Conservation (phyloP, 2,797 vertebrate genomes). For the Valencia hispanica region DNA sequence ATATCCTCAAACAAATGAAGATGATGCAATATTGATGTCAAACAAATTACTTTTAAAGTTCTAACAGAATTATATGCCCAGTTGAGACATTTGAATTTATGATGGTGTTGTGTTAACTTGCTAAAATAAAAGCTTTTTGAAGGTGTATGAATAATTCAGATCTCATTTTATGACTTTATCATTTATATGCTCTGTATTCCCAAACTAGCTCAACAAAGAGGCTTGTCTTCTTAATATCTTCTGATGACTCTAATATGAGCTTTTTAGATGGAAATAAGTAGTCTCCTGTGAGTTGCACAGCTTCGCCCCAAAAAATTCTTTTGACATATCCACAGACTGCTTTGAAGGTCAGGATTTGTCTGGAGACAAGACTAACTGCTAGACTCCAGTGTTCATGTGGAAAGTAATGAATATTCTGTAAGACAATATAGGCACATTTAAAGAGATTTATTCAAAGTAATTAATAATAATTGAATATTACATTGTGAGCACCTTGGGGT, state of each 20-base stretch:
- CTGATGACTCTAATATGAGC: neutral
- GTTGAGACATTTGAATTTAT: neutral
- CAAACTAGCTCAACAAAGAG: neutral
- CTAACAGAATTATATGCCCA: neutral
- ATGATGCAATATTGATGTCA: neutral
- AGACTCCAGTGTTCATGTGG: neutral
- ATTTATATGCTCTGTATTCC: slow-evolving; percentile 3
- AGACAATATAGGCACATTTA: neutral
- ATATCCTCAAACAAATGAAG: neutral
- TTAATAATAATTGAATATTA: neutral
- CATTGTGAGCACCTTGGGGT: neutral
- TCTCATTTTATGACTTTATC: neutral
- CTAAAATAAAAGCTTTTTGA: neutral
- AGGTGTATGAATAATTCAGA: neutral
- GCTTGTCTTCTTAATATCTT: neutral
- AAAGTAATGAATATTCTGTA: neutral
- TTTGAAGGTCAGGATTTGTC: neutral
- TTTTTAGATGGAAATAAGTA: neutral
- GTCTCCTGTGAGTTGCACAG: neutral
- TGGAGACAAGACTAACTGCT: neutral
- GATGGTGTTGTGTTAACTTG: neutral
- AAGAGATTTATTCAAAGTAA: neutral
- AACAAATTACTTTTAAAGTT: neutral
- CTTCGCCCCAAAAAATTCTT: neutral
- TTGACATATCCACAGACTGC: neutral